A percentile compares a stretch with the other conserved stretches of the same genome.
Evolutionary conservation across 2,113 vertebrate species (phyloP).

Genomic region (Oceanites oceanicus): DNA sequence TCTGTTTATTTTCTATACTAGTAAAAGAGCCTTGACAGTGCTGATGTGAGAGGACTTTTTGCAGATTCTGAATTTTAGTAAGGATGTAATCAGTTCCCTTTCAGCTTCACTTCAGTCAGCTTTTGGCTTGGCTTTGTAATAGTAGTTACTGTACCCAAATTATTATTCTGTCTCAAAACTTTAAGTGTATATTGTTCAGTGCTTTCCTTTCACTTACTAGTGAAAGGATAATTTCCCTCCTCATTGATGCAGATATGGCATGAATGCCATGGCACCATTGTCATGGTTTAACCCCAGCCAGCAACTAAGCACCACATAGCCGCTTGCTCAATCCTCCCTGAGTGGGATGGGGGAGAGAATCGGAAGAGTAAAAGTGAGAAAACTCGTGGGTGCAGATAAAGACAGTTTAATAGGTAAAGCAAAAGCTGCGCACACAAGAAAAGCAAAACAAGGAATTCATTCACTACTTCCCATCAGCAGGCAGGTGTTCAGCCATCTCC

Average conservation of each 20-base stretch:
- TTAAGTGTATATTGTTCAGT: not conserved
- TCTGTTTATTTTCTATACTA: not conserved
- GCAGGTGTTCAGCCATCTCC: too few species aligned
- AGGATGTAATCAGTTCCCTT: not conserved
- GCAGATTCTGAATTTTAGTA: not conserved
- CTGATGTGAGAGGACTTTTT: not conserved
- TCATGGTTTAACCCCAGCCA: too few species aligned
- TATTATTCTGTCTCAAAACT: not conserved
- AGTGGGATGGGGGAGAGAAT: too few species aligned
- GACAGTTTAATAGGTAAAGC: too few species aligned
- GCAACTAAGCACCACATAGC: too few species aligned
- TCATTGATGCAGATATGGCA: not conserved
- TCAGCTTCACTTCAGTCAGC: not conserved
- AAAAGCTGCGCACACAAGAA: too few species aligned
- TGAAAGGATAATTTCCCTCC: not conserved
- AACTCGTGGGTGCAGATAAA: too few species aligned
- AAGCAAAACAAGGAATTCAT: too few species aligned
- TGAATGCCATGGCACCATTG: not conserved
- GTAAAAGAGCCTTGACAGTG: not conserved
- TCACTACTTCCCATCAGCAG: too few species aligned
- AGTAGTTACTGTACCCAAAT: not conserved
- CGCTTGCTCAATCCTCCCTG: too few species aligned
- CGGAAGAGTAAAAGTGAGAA: too few species aligned
- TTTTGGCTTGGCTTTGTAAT: not conserved
- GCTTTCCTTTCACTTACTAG: not conserved